Conservation (phyloP, 2,113 vertebrate species). For the Panthera uncia region DNA sequence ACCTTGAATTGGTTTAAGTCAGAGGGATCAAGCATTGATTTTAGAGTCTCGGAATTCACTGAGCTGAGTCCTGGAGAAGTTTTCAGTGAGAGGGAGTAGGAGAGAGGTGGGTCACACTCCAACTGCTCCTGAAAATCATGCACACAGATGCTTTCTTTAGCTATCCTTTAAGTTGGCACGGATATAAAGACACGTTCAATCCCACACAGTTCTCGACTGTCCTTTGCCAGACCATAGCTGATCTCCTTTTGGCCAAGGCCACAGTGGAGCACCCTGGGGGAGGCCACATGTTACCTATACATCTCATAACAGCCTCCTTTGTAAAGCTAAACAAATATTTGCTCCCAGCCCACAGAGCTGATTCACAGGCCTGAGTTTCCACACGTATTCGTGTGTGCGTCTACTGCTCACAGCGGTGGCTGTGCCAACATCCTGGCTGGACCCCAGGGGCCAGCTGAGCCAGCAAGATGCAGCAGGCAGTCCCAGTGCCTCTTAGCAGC, state of each 20-base stretch:
- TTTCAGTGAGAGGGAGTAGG: not conserved
- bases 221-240: constrained; percentile 55
- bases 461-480: not conserved
- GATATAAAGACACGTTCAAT: constrained; percentile 66
- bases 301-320: constrained; percentile 60
- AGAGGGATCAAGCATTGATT: not conserved
- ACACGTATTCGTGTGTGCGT: not conserved
- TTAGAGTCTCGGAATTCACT: constrained; percentile 14
- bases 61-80: not conserved
- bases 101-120: not conserved
- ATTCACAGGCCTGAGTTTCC: not conserved
- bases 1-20: not conserved
- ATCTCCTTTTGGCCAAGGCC: constrained; percentile 40
- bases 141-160: constrained; percentile 39
- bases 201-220: constrained; percentile 64
- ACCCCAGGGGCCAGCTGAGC: too few relatives aligned
- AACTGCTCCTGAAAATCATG: not conserved
- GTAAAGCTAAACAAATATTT: constrained; percentile 72
- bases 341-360: not conserved
- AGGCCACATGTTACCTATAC: constrained; percentile 42
- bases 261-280: not conserved
- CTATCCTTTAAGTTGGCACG: not conserved
- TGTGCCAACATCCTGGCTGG: not conserved
- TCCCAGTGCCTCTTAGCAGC: not conserved
- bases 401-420: not conserved